These are phyloP conservation scores for Mormyrus proboscirostris DNA, from an alignment of 2,797 vertebrate species.

Conservation along the genomic window DNA sequence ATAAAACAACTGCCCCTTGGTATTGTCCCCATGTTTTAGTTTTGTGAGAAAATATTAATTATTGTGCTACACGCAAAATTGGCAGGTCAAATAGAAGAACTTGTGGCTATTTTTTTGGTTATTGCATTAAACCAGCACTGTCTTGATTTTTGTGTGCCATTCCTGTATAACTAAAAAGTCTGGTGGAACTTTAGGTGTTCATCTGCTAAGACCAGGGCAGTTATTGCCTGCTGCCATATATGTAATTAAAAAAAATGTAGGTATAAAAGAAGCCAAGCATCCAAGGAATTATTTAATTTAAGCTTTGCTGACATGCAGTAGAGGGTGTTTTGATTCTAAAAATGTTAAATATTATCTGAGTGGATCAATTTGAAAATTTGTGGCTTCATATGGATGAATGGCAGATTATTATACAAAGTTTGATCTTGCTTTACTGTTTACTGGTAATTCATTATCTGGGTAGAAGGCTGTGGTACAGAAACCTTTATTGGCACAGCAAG, in stretches of 20 bases:
- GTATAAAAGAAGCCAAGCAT: background rate
- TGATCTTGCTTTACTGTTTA: background rate
- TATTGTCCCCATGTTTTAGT: background rate
- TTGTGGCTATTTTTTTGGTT: background rate
- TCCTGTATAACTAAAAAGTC: background rate
- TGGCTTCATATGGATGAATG: background rate
- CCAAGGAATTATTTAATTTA: background rate
- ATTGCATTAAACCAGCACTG: background rate
- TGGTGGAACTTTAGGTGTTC: background rate
- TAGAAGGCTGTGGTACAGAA: background rate
- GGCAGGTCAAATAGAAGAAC: background rate
- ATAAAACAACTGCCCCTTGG: background rate
- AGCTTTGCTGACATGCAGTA: background rate
- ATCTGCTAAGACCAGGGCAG: background rate
- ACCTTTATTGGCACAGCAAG: background rate
- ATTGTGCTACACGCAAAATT: background rate
- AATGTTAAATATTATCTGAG: background rate
- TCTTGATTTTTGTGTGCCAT: background rate
- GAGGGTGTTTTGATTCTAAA: background rate
- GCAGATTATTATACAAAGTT: background rate
- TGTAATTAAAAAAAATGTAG: background rate
- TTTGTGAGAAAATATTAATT: background rate
- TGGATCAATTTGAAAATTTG: background rate
- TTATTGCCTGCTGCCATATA: background rate
- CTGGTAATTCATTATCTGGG: background rate